phyloP scores from a whole-genome alignment of 1,140 invertebrate genomes.

The Caerostris darwini region DNA sequence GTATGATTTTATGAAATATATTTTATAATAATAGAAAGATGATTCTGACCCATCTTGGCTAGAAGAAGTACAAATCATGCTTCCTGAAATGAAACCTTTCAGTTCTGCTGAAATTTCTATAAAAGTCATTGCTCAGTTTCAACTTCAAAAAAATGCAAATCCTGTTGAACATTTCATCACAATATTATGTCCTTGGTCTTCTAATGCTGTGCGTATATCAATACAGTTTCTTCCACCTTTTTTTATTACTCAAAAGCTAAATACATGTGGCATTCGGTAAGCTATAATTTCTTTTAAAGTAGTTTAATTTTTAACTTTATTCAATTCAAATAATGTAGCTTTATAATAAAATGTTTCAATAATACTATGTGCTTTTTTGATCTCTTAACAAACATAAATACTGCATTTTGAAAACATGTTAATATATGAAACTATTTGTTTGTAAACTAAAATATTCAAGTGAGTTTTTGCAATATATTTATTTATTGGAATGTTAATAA shows the following conservation, averaged over 20 bases:
- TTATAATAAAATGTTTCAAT: too few relatives aligned
- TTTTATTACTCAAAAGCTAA: constrained; percentile 88
- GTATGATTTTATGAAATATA: too few relatives aligned
- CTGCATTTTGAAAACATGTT: too few relatives aligned
- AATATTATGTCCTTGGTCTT: constrained; percentile 59
- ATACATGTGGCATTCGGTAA: constrained; percentile 91
- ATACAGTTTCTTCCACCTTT: constrained; percentile 92
- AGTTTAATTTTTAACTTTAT: neutral
- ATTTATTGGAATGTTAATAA: too few relatives aligned
- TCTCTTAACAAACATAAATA: too few relatives aligned
- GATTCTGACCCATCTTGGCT: neutral
- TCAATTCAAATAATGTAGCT: too few relatives aligned
- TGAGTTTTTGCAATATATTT: too few relatives aligned
- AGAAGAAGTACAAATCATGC: constrained; percentile 65
- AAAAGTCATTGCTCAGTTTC: constrained; percentile 87
- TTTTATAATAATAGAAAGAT: neutral
- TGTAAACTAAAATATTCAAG: too few relatives aligned
- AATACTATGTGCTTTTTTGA: too few relatives aligned
- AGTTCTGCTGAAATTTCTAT: constrained; percentile 85
- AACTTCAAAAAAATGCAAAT: constrained; percentile 86
- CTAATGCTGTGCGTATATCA: constrained; percentile 81
- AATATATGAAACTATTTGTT: too few relatives aligned
- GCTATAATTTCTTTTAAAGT: constrained; percentile 72
- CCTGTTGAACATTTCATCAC: constrained; percentile 88
- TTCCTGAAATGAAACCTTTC: constrained; percentile 88